Base-by-base conservation (phyloP, 2,797 vertebrate genomes). In the Hemibagrus guttatus region DNA sequence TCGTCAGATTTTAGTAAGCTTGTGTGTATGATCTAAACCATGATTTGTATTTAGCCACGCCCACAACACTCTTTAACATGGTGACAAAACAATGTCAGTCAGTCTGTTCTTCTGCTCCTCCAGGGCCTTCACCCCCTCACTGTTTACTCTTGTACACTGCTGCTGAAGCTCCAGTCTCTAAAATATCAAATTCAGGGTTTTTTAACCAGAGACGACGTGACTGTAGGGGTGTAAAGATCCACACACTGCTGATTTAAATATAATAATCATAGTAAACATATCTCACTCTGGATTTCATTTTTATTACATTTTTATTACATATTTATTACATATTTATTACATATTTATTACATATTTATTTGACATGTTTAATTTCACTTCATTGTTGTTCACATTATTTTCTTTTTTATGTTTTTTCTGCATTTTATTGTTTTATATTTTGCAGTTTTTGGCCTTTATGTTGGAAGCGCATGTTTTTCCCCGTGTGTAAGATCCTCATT, bases 391-490 rank as follows among this genome's bases (percentile, higher is more conserved):
- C 71, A 86, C 56, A 31, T 86, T 87, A 52, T 84, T 11, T 85
- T 83, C 12, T 88, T 63, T 91, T 86, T 91, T 81, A 52, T 86
- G 84, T 81, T 88, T 83, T 86, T 88, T 86, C 86, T 88, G 82
- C 71, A 89, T 86, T 85, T 84, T 88, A 89, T 88, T 71, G 88
- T 91, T 83, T 89, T 91, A 85, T 93, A 83, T 92, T 92, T 92
- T 92, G 89, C 92, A 93, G 92, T 92, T 93, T 92, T 91, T 87
- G 91, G 89, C 91, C 90, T 92, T 92, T 92, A 91, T 91, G 90
- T 93, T 93, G 88, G 87, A 91, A 89, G 91, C 92, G 90, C 91
- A 93, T 92, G 92, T 85, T 91, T 91, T 91, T 82, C 88, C 84
- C 88, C 88, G 91, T 91, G 79, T 75, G 71, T 84, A 91, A 91